Evolutionary conservation across 2,888 invertebrate genomes (phyloP).

Genomic region (Amaurobius ferox): DNA sequence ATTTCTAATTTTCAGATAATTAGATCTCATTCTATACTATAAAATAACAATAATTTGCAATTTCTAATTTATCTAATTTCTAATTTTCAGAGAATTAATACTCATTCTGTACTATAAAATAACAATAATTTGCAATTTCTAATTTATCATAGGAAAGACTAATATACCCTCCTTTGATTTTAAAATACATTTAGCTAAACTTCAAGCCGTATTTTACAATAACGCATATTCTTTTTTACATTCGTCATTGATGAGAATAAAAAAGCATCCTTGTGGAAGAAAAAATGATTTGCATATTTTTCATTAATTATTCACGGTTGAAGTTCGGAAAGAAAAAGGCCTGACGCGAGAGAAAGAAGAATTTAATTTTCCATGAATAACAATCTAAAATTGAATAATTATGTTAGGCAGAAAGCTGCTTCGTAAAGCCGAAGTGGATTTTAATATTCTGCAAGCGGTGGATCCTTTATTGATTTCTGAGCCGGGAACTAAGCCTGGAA

Average conservation of each 20-base stretch:
- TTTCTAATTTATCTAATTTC: no score
- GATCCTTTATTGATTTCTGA: background rate
- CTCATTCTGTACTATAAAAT: no score
- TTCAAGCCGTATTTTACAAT: background rate
- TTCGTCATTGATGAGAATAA: background rate
- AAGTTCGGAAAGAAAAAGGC: background rate
- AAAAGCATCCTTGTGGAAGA: background rate
- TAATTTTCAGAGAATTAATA: no score
- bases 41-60: no score
- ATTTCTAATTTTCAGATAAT: no score
- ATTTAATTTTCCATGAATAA: constrained; percentile 6
- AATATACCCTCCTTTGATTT: no score
- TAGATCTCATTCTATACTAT: no score
- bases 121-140: no score
- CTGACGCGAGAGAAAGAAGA: background rate
- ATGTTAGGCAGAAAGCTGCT: background rate
- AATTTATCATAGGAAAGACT: no score
- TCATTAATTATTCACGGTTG: constrained; percentile 8
- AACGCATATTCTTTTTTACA: background rate
- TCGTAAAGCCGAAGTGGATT: background rate
- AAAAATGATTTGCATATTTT: background rate
- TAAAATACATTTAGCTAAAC: no score
- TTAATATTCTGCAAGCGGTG: background rate
- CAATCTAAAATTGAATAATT: constrained; percentile 9
- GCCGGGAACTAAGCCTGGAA: no score